Conservation (phyloP, 1,140 invertebrate species). For the Amphibalanus amphitrite region DNA sequence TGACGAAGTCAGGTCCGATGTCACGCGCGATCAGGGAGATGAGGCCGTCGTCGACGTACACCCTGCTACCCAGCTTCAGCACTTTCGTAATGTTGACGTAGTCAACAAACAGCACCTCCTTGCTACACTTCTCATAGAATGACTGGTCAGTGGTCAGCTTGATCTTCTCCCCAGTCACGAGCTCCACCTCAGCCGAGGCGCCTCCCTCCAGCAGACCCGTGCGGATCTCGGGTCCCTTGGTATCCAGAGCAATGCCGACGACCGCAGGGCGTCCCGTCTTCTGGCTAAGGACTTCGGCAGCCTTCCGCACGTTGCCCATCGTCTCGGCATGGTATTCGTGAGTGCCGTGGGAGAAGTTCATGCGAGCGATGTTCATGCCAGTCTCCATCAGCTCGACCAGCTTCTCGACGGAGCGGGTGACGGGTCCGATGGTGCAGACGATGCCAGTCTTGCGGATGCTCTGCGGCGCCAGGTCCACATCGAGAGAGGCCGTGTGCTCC, state of each 20-base stretch:
- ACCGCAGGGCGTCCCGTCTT: constrained; percentile 33
- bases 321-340: constrained; percentile 89
- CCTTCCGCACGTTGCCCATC: constrained; percentile 69
- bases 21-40: constrained; percentile 96
- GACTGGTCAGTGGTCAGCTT: constrained; percentile 73
- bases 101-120: constrained; percentile 57
- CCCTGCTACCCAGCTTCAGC: constrained; percentile 60
- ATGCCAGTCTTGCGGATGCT: neutral
- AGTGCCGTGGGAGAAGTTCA: constrained; percentile 96
- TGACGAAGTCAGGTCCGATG: too few species aligned
- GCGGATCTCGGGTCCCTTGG: too few species aligned
- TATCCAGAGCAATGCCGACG: constrained; percentile 89
- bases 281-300: constrained; percentile 57
- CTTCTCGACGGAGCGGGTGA: constrained; percentile 59
- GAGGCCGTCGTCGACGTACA: constrained; percentile 94
- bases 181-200: too few species aligned
- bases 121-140: constrained; percentile 62
- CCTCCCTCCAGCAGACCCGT: too few species aligned
- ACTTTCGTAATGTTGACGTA: constrained; percentile 95
- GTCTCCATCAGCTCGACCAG: too few species aligned
- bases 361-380: constrained; percentile 96
- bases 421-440: too few species aligned
- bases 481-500: neutral
- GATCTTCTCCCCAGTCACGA: constrained; percentile 71
- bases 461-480: neutral